These are phyloP conservation scores for Pseudois nayaur DNA, from an alignment of 2,113 vertebrate species.

Conservation along the genomic window DNA sequence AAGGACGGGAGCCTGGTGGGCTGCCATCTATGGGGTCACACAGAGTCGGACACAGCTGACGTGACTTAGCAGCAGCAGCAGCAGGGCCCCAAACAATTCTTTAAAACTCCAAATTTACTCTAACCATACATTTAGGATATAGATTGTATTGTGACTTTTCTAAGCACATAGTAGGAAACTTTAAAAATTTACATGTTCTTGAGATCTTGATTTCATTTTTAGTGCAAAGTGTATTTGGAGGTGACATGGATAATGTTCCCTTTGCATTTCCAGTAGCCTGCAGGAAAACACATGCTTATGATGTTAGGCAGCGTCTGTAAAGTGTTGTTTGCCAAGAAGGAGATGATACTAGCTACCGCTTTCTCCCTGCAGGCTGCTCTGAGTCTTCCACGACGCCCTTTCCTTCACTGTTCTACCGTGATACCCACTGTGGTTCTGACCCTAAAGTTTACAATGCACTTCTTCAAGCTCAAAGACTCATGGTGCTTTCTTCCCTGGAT, in stretches of 20 bases:
- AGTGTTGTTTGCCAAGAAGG: background rate
- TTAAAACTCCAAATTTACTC: background rate
- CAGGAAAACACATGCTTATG: background rate
- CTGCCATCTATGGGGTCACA: too few relatives aligned
- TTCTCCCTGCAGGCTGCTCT: constrained; percentile 86
- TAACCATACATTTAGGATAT: background rate
- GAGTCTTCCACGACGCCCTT: constrained; percentile 89
- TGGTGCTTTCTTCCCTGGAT: constrained; percentile 98
- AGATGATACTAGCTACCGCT: background rate
- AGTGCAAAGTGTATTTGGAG: background rate
- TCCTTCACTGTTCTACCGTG: constrained; percentile 94
- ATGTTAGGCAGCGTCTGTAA: background rate
- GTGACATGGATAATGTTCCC: background rate
- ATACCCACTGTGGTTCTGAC: constrained; percentile 88
- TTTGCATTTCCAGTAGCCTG: background rate
- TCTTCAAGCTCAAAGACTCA: constrained; percentile 91
- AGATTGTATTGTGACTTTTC: background rate
- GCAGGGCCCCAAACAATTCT: background rate
- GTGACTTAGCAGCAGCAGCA: too few relatives aligned
- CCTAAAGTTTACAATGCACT: constrained; percentile 89
- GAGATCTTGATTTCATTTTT: constrained; percentile 4
- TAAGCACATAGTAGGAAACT: background rate
- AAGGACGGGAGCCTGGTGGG: too few relatives aligned
- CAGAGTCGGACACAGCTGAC: too few relatives aligned
- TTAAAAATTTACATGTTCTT: background rate